These are phyloP conservation scores for Autographa pulchrina DNA, from an alignment of 2,888 invertebrate genomes.

Conservation along the genomic window DNA sequence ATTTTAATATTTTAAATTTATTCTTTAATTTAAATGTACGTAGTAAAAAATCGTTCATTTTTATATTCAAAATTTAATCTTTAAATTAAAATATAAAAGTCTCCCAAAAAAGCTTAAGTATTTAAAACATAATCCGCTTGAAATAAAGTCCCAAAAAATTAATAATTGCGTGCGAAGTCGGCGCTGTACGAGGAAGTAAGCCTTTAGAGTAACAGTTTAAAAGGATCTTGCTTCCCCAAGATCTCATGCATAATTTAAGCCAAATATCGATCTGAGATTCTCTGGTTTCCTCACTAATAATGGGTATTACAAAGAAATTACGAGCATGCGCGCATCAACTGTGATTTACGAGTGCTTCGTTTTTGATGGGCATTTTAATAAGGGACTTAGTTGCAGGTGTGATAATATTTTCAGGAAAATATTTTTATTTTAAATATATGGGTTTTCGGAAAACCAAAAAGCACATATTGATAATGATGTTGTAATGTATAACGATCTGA, in stretches of 20 bases:
- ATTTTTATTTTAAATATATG: too few relatives aligned
- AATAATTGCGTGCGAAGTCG: conserved; percentile 47
- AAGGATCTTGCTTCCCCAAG: conserved; percentile 62
- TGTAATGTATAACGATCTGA: too few relatives aligned
- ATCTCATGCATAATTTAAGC: conserved; percentile 73
- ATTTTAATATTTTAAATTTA: too few relatives aligned
- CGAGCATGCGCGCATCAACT: conserved; percentile 53
- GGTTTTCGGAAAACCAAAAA: too few relatives aligned
- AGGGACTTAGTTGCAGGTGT: conserved; percentile 26
- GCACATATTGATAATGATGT: too few relatives aligned
- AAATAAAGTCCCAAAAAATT: conserved; percentile 28
- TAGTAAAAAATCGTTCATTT: too few relatives aligned
- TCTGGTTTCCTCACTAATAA: conserved; percentile 63
- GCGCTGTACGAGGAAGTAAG: conserved; percentile 42
- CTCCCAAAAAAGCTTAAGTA: background rate
- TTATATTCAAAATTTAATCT: background rate
- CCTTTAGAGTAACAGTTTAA: conserved; percentile 64
- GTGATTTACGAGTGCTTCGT: conserved; percentile 53
- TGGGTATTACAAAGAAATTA: conserved; percentile 63
- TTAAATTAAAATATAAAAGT: background rate
- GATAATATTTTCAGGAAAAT: background rate
- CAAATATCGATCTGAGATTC: conserved; percentile 65
- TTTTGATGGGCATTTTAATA: conserved; percentile 53
- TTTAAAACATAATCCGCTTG: background rate
- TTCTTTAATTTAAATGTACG: too few relatives aligned